Base-by-base conservation (phyloP, 2,888 invertebrate species). In the Brachypalpus laphriformis region DNA sequence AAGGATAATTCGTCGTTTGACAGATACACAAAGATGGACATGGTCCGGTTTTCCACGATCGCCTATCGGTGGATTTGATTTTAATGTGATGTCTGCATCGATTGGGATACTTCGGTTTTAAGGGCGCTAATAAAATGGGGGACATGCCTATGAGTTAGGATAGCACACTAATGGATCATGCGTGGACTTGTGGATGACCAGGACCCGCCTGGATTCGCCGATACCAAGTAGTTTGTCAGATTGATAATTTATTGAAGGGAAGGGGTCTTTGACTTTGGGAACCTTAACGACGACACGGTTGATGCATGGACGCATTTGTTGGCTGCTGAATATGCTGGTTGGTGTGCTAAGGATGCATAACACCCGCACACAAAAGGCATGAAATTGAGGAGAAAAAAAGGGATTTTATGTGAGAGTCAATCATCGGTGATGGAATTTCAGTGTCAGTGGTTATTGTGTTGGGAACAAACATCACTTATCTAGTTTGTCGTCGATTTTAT, bases 1-100 rank as follows among this genome's bases (percentile, higher is more conserved):
- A 51, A 18, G 56, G 16, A 34, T 18, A 25, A 7, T 8, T 42
- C 16, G 28, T 56, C 54, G 42, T 56, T 42, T 54, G 40, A 54
- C 54, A 54, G 66, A 47, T 20, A 65, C 37, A 14, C 14, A 20
- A 5, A 37, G 56, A 65, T 65, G 66, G 16, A 25, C 54, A 51
- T 25, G 59, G 40, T 51, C 25, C 51, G 40, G 51, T 25, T 18
- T 22, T 40, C 3, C 51, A n/a, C 37, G 14, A 3, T n/a, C n/a
- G n/a, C n/a, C 31, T 61, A 77, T 77, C 77, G 34, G 14, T 40
- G 42, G 77, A 70, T 77, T 76, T 57, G 59, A 51, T 66, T 59
- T 76, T 76, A 76, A 76, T 76, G 66, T 56, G 66, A 76, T 76
- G 65, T 9, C 57, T 37, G 47, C 47, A 16, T 14, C 20, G 74